phyloP scores from a whole-genome alignment of 2,113 vertebrate genomes.

The Silurus meridionalis region DNA sequence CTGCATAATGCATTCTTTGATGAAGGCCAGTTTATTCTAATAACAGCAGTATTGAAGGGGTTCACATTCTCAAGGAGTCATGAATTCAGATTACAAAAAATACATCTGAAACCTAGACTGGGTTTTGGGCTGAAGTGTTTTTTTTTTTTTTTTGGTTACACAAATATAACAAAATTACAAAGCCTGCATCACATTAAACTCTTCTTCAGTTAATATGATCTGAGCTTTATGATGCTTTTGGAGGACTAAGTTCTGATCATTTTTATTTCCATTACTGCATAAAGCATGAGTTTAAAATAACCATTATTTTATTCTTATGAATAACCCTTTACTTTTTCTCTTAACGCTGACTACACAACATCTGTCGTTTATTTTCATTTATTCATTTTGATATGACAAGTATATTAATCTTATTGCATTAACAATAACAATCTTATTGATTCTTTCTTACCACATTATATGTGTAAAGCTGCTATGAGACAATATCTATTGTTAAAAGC shows the following conservation, averaged over 20 bases:
- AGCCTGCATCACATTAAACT: neutral
- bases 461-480: no score
- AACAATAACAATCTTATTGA: no score
- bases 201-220: neutral
- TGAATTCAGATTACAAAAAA: neutral
- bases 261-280: neutral
- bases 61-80: no score
- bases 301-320: neutral
- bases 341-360: neutral
- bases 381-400: neutral
- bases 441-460: no score
- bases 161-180: neutral
- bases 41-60: neutral
- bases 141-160: no score
- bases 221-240: neutral
- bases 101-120: neutral
- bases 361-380: neutral
- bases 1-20: neutral
- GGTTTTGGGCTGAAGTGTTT: neutral
- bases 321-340: neutral
- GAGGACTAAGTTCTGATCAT: no score
- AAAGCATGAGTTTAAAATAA: neutral
- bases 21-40: constrained; percentile 23
- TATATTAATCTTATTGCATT: no score
- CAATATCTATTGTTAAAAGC: no score